Evolutionary conservation across 2,113 vertebrate species (phyloP), one percentile per base, ranked within the genome.

Genomic region (Caloenas nicobarica): DNA sequence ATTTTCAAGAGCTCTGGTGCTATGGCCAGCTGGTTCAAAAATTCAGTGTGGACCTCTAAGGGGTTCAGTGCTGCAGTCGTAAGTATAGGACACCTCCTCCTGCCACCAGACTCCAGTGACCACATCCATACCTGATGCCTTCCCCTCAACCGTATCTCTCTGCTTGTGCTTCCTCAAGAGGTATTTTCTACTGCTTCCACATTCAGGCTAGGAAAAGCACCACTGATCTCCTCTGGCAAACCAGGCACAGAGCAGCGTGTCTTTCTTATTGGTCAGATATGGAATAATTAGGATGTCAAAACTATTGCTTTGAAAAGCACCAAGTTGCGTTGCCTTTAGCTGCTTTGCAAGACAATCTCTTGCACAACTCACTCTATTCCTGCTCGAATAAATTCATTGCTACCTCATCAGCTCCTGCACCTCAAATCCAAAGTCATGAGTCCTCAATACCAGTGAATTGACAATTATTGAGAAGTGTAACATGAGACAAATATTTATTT

Each of bases 311-410:
- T 74, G 28, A 66, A 81, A 88, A 82, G 36, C 31, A 81, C 4
- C 12, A 21, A 1, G 1, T 9, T 10, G 1, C 0, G 1, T 77
- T 80, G 33, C 42, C 38, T 61, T 74, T 21, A 66, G 14, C 60
- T 68, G 38, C 56, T 86, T 38, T 46, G 24, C 85, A 71, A 78
- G 56, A 33, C 24, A 19, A 69, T 11, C 13, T 40, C 60, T 88
- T 93, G 60, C 48, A 48, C 36, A 78, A 24, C 26, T 81, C 29
- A 10, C 17, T 78, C 53, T 46, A 26, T 68, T 58, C 50, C 51
- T 62, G 9, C 19, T n/a, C 12, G 13, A 64, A 73, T 46, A 58
- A 88, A 91, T 40, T 73, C 6, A 0, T 17, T 51, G 33, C 42
- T 42, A 46, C 33, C 10, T 85, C 56, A 16, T 36, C 36, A 56